Percentiles rank a stretch among this genome's conserved stretches.
Evolutionary conservation across 1,140 invertebrate species (phyloP).

Genomic region (Wasmannia auropunctata): DNA sequence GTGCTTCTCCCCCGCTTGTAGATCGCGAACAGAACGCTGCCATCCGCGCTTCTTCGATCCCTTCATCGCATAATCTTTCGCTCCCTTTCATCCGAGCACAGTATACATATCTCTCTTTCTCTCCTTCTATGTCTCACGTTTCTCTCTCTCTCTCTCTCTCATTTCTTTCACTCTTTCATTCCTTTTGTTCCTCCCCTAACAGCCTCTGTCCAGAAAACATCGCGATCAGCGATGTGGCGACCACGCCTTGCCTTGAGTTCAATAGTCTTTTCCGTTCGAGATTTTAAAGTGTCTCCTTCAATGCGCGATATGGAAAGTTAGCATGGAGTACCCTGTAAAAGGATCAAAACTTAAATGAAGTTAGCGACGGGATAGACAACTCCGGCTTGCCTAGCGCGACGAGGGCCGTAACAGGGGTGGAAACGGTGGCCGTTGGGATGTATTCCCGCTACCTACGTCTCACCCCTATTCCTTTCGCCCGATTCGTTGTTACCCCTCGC

Average conservation of each 20-base stretch:
- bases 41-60: neutral
- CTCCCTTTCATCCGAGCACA: neutral
- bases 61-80: neutral
- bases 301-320: constrained; percentile 78
- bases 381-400: constrained; percentile 19
- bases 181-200: neutral
- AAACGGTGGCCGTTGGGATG: neutral
- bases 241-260: constrained; percentile 52
- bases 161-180: neutral
- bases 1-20: neutral
- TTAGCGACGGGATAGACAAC: constrained; percentile 72
- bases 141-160: neutral
- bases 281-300: constrained; percentile 66
- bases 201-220: neutral
- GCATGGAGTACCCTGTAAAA: constrained; percentile 71
- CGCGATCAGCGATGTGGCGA: neutral
- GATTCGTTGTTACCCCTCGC: constrained; percentile 40
- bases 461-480: neutral
- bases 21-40: neutral
- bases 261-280: constrained; percentile 40
- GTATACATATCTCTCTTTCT: neutral
- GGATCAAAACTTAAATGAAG: constrained; percentile 79
- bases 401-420: neutral
- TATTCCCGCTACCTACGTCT: constrained; percentile 51
- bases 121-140: neutral